phyloP scores from a whole-genome alignment of 2,888 invertebrate species.

The Parelbella ahira region DNA sequence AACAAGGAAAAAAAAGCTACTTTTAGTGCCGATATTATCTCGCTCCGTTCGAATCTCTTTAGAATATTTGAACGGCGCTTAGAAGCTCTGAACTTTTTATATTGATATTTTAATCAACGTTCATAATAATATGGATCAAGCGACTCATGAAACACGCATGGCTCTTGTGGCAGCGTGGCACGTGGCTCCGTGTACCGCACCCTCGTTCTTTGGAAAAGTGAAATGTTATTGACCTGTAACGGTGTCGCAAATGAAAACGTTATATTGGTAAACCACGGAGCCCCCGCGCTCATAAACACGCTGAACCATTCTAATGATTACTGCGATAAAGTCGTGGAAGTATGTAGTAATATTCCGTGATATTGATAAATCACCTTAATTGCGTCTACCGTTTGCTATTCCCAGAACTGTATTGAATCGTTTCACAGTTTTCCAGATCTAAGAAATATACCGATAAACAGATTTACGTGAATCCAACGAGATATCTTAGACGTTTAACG shows the following conservation, averaged over 20 bases:
- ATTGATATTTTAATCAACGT: too few relatives aligned
- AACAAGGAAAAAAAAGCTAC: too few relatives aligned
- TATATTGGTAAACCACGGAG: conserved; percentile 17
- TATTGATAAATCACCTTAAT: not conserved
- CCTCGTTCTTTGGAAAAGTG: conserved; percentile 27
- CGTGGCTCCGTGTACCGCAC: conserved; percentile 31
- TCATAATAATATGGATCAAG: conserved; percentile 24
- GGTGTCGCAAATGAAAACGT: conserved; percentile 27
- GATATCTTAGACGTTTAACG: too few relatives aligned
- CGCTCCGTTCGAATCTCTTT: too few relatives aligned
- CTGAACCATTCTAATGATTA: conserved; percentile 15
- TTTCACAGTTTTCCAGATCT: too few relatives aligned
- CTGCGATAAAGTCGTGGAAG: not conserved
- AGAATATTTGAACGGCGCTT: too few relatives aligned
- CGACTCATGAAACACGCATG: conserved; percentile 28
- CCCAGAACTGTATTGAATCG: too few relatives aligned
- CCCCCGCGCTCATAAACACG: conserved; percentile 8
- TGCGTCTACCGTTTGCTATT: too few relatives aligned
- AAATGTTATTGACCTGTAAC: conserved; percentile 34
- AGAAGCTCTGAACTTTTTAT: too few relatives aligned
- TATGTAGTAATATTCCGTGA: not conserved
- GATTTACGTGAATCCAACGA: too few relatives aligned
- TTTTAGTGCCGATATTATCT: too few relatives aligned
- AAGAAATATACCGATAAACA: too few relatives aligned
- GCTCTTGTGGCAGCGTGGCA: conserved; percentile 25